Evolutionary conservation across 2,888 invertebrate species (phyloP).

Genomic region (Melinaea menophilus): DNA sequence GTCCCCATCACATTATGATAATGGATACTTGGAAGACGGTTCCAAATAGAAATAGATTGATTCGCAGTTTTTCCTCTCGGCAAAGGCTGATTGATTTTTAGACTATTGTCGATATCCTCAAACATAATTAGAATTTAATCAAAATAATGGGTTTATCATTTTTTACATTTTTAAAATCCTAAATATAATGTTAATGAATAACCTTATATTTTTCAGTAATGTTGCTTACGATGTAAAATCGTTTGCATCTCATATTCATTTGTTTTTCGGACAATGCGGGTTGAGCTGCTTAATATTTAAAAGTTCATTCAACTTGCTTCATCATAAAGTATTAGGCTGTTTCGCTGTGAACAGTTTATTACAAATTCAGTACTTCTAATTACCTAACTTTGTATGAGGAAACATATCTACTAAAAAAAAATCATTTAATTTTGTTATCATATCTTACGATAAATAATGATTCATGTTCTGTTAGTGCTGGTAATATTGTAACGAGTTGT

Average conservation of each 20-base stretch:
- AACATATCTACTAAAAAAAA: background rate
- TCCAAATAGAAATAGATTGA: constrained; percentile 69
- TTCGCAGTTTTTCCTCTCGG: constrained; percentile 57
- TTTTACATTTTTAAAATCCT: background rate
- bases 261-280: constrained; percentile 31
- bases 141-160: background rate
- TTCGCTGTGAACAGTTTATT: constrained; percentile 16
- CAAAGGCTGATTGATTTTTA: constrained; percentile 54
- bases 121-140: constrained; percentile 22
- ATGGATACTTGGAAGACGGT: constrained; percentile 62
- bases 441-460: background rate
- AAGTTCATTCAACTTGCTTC: constrained; percentile 43
- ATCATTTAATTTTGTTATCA: background rate
- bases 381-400: constrained; percentile 14
- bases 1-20: constrained; percentile 67
- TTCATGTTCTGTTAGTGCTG: no score
- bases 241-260: constrained; percentile 32
- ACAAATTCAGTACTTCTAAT: constrained; percentile 22
- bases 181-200: background rate
- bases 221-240: constrained; percentile 18
- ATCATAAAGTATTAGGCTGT: constrained; percentile 39
- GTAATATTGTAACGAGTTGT: no score
- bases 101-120: constrained; percentile 25
- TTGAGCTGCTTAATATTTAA: constrained; percentile 42
- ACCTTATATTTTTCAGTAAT: constrained; percentile 3